Percentiles rank a stretch among this genome's conserved stretches.
These are phyloP conservation scores for Acleris sparsana DNA, from an alignment of 2,888 invertebrate genomes.

Conservation along the genomic window DNA sequence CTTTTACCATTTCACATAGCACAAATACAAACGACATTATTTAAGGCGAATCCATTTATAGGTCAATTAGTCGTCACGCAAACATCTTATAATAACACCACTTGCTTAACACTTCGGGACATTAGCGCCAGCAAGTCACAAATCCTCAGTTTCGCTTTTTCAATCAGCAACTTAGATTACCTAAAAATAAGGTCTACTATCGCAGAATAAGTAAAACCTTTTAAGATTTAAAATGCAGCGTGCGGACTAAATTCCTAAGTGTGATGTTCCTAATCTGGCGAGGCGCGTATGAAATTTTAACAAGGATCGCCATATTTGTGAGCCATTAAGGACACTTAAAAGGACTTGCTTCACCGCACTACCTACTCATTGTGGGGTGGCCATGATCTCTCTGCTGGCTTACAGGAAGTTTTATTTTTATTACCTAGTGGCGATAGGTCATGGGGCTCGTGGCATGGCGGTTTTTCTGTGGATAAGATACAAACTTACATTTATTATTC, in stretches of 20 bases:
- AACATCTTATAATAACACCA: too few species aligned
- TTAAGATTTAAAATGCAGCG: constrained; percentile 6
- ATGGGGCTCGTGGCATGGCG: too few species aligned
- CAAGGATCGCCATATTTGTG: constrained; percentile 38
- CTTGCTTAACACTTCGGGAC: too few species aligned
- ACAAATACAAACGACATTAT: too few species aligned
- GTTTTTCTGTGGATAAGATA: too few species aligned
- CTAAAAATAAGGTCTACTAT: neutral
- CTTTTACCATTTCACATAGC: too few species aligned
- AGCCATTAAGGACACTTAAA: constrained; percentile 20
- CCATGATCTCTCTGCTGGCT: neutral
- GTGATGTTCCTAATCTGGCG: constrained; percentile 21
- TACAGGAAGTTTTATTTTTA: neutral
- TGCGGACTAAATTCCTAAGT: constrained; percentile 14
- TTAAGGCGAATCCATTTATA: too few species aligned
- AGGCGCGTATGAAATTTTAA: constrained; percentile 44
- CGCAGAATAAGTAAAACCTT: neutral
- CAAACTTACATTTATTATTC: too few species aligned
- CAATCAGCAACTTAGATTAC: too few species aligned
- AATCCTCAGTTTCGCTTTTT: too few species aligned
- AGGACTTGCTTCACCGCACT: constrained; percentile 9
- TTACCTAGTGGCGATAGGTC: neutral
- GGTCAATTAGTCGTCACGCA: too few species aligned
- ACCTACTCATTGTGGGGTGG: constrained; percentile 6
- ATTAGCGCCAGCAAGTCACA: too few species aligned